Conservation (phyloP, 1,140 invertebrate genomes). For the Camponotus floridanus region DNA sequence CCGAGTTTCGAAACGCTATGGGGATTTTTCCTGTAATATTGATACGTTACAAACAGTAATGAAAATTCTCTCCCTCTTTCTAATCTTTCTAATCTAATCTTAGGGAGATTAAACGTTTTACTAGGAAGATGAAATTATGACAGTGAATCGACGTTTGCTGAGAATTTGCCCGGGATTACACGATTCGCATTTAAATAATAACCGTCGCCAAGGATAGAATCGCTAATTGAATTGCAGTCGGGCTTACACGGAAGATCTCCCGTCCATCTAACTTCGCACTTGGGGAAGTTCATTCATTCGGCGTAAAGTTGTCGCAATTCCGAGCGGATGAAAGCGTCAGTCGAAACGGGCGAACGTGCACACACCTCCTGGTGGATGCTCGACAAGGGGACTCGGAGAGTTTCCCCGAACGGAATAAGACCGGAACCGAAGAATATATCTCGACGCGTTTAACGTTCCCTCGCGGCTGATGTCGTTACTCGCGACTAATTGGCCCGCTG, state of each 20-base stretch:
- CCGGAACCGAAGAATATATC: conserved; percentile 7
- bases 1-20: background rate
- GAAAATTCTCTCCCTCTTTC: background rate
- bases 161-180: conserved; percentile 49
- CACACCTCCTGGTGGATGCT: conserved; percentile 12
- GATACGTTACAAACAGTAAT: background rate
- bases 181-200: conserved; percentile 59
- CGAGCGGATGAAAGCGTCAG: conserved; percentile 48
- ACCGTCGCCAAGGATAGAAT: conserved; percentile 47
- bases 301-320: conserved; percentile 66
- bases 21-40: background rate
- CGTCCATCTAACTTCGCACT: conserved; percentile 57
- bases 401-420: conserved; percentile 13
- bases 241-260: conserved; percentile 43
- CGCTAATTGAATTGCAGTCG: conserved; percentile 56
- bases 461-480: conserved; percentile 58
- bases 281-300: conserved; percentile 58
- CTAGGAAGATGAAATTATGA: conserved; percentile 36
- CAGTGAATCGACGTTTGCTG: conserved; percentile 29
- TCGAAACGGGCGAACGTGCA: conserved; percentile 19
- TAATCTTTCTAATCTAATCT: background rate
- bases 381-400: background rate
- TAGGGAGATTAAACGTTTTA: conserved; percentile 28
- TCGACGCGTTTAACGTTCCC: conserved; percentile 48
- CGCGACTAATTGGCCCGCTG: conserved; percentile 68